Evolutionary conservation across 1,140 invertebrate species (phyloP), one percentile per base, ranked within the genome.

Genomic region (Solen grandis): DNA sequence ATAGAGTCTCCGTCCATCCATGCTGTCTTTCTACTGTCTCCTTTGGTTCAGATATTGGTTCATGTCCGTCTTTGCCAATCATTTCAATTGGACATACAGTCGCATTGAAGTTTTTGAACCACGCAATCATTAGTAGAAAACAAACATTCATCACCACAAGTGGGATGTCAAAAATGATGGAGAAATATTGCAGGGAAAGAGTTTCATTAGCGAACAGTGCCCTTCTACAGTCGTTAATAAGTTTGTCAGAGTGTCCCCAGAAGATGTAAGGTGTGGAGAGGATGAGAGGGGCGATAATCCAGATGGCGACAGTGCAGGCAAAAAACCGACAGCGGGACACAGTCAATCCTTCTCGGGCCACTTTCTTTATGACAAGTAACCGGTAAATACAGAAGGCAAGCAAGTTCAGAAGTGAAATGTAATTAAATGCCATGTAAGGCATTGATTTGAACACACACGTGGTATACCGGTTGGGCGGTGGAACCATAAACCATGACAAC

Each of bases 131-230:
- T 14, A 19, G 3, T 1, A 63, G 1, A 19, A 63, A n/a, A 2
- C 31, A 36, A 2, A 36, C 5, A 63, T 63, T 63, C 60, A 63
- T 63, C 22, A 36, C 4, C 38, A 63, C 31, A 19, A 63, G 31
- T 36, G 60, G 60, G 31, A 63, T 63, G 22, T 63, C 60, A 63
- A 63, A 63, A 14, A 63, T 36, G 2, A 33, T 1, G 8, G 60
- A 35, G 27, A 36, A 63, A 1, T 13, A 2, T 5, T n/a, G 16
- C 1, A 63, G 33, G 1, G 60, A 22, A 27, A 29, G n/a, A 4
- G 1, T 33, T 5, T 36, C 33, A 22, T 63, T 29, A n/a, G 60
- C 35, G 38, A 63, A 63, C 31, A 63, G 22, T 13, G 29, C 14
- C 59, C 27, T 10, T 62, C 59, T 62, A 25, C 59, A 62, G 59